Evolutionary conservation across 2,113 vertebrate species (phyloP).

Genomic region (Clupea harengus): DNA sequence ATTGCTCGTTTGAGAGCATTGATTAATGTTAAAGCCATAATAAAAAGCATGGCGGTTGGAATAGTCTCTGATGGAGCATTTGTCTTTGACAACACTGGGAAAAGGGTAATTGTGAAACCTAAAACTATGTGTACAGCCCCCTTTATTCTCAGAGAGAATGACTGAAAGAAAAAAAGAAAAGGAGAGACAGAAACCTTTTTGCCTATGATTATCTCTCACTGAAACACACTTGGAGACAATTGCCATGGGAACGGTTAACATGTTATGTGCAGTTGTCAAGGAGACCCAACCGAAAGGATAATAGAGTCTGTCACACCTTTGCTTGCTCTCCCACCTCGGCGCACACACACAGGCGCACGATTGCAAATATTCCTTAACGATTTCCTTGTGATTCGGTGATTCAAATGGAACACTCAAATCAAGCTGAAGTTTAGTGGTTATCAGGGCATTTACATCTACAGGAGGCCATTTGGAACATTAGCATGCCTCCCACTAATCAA

Average conservation of each 20-base stretch:
- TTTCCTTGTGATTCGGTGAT: constrained; percentile 3
- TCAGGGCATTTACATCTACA: neutral
- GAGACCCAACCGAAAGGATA: constrained; percentile 60
- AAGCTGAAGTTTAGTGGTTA: neutral
- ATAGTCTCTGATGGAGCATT: neutral
- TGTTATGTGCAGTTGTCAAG: constrained; percentile 68
- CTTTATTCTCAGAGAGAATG: neutral
- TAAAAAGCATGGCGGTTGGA: neutral
- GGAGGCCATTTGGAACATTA: neutral
- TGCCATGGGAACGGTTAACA: constrained; percentile 73
- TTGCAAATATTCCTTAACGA: neutral
- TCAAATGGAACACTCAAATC: neutral
- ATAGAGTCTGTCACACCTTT: constrained; percentile 34
- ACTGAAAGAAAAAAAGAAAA: neutral
- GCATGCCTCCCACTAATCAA: neutral
- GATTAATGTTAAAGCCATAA: neutral
- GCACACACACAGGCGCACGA: neutral
- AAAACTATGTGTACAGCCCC: neutral
- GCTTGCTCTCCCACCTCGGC: constrained; percentile 49
- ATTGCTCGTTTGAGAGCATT: neutral
- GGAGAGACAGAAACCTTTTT: neutral
- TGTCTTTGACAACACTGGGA: neutral
- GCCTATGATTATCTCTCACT: constrained; percentile 47
- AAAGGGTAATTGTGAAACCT: neutral
- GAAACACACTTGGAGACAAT: constrained; percentile 55